Evolutionary conservation across 2,888 invertebrate species (phyloP).

Genomic region (Desoria tigrina): DNA sequence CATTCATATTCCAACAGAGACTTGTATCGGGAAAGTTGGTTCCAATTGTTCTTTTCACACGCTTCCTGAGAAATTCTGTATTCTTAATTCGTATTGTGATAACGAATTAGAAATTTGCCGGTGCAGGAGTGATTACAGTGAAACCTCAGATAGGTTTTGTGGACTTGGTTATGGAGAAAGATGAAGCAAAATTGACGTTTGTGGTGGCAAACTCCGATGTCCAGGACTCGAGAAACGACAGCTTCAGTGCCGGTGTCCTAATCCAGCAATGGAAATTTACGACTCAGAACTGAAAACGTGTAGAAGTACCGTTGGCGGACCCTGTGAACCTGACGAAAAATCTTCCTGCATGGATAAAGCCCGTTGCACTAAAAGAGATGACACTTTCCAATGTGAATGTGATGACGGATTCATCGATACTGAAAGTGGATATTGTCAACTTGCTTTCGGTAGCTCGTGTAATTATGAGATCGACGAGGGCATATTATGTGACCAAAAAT

Average conservation of each 20-base stretch:
- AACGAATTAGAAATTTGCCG: not conserved
- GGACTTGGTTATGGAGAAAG: not conserved
- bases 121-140: not conserved
- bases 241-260: no score
- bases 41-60: not conserved
- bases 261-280: no score
- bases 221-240: no score
- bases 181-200: not conserved
- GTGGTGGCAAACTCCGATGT: not conserved
- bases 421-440: not conserved
- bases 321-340: not conserved
- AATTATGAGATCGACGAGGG: no score
- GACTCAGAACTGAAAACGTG: not conserved
- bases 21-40: not conserved
- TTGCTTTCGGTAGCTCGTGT: not conserved
- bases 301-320: not conserved
- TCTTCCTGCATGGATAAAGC: not conserved
- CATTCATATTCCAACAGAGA: not conserved
- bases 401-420: not conserved
- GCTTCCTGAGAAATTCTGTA: not conserved
- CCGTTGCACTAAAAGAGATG: not conserved
- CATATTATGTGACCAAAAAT: not conserved
- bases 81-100: not conserved
- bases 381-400: constrained; percentile 1
- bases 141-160: constrained; percentile 1